Conservation (phyloP, 2,797 vertebrate species). For the Loriculus beryllinus region DNA sequence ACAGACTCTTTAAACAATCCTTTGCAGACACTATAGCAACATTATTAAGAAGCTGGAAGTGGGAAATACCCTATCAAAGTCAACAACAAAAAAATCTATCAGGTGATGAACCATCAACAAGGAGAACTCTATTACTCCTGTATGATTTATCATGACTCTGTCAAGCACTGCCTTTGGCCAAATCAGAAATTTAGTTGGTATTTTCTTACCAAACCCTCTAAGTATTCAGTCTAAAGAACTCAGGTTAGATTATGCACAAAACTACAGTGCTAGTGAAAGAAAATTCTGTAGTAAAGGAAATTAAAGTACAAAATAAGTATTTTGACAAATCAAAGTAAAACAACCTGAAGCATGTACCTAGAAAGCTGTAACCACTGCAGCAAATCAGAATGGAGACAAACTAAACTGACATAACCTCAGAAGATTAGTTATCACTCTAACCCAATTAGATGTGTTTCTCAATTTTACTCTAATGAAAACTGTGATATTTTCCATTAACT, state of each 20-base stretch:
- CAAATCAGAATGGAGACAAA: background rate
- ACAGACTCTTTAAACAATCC: background rate
- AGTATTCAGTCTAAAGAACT: background rate
- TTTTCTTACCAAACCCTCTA: background rate
- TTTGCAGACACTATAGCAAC: background rate
- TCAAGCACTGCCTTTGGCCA: background rate
- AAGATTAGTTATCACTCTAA: conserved; percentile 22
- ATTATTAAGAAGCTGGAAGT: background rate
- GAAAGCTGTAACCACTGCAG: background rate
- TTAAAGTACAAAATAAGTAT: background rate
- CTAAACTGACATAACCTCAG: background rate
- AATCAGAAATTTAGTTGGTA: background rate
- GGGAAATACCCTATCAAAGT: background rate
- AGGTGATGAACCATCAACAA: background rate
- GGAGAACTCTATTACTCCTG: background rate
- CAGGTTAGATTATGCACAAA: background rate
- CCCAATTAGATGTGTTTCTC: background rate
- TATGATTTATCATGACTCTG: background rate
- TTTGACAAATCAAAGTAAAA: background rate
- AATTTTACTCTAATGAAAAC: background rate
- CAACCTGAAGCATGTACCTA: background rate
- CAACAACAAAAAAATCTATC: background rate
- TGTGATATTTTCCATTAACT: background rate
- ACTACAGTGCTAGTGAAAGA: background rate
- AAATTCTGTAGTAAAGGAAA: background rate